Evolutionary conservation across 2,888 invertebrate genomes (phyloP), one percentile per base, ranked within the genome.

Genomic region (Cosmia pyralina): DNA sequence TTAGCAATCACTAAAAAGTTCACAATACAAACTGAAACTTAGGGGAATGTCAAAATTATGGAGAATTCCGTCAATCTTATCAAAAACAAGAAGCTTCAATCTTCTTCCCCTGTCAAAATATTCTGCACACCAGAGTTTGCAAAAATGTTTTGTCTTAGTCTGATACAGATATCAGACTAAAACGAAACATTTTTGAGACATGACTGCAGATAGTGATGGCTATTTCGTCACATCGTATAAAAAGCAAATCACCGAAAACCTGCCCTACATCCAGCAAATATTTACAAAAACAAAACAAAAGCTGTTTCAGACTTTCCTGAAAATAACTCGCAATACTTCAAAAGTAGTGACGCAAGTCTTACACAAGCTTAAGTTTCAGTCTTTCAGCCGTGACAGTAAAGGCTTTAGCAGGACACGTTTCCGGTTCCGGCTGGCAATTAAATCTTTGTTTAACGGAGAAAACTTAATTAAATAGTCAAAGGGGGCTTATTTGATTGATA

Each of bases 381-480:
- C 71, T 72, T 62, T 74, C 76, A 77, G 81, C 53, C 77, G 77
- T 80, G 82, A 82, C 87, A 78, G 84, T 63, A 72, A 82, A 83
- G 76, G 83, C 83, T 86, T 82, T 82, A 80, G 75, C 84, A 74
- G 85, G 75, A 81, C 80, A 79, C 80, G 77, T 78, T 84, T 85
- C 75, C 77, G 82, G 77, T 86, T 82, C 80, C 82, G 76, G 69
- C 65, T 69, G 69, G 84, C 82, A 85, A 85, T 85, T 84, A 86
- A 86, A 77, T 79, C 85, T 85, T 84, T 81, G 84, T 86, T 83
- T 77, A 77, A 82, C 75, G 80, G 78, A 80, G 72, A 75, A 77
- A 81, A 84, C 76, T 84, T 86, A 86, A 85, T 86, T 86, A 84
- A 86, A 83, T 76, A 84, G 82, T 84, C 84, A 79, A 82, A 69